These are phyloP conservation scores for Scaptomyza pallida DNA, from an alignment of 1,140 invertebrate genomes.

Conservation along the genomic window DNA sequence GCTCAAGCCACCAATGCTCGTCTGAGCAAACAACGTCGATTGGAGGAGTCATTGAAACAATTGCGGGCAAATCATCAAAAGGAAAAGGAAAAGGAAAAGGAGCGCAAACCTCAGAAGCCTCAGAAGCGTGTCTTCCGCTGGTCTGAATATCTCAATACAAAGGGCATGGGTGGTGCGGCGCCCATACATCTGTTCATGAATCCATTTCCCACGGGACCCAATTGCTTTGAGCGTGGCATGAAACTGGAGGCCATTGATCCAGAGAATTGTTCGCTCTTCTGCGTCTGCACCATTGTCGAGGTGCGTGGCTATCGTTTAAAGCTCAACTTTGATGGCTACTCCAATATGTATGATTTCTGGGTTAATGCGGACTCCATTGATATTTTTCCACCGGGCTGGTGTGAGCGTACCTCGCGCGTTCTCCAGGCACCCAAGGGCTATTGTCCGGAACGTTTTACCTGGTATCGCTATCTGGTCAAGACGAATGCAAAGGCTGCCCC, in stretches of 20 bases:
- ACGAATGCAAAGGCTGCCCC: constrained; percentile 91
- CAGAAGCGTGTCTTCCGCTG: constrained; percentile 63
- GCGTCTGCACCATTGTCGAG: constrained; percentile 94
- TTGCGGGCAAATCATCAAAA: no score
- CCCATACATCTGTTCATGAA: constrained; percentile 92
- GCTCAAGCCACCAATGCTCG: not conserved
- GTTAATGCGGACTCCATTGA: constrained; percentile 94
- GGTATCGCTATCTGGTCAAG: constrained; percentile 93
- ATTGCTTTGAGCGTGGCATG: constrained; percentile 93
- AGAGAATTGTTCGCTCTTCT: constrained; percentile 94
- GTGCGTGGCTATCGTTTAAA: constrained; percentile 92
- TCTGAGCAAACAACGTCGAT: constrained; percentile 43
- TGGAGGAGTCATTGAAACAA: constrained; percentile 12
- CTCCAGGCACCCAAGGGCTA: constrained; percentile 91
- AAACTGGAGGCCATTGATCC: constrained; percentile 97
- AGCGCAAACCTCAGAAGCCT: not conserved
- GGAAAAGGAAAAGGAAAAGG: not conserved
- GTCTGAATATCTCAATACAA: constrained; percentile 63
- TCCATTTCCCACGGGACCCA: constrained; percentile 89
- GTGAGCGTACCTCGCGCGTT: constrained; percentile 90
- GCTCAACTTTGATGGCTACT: constrained; percentile 96
- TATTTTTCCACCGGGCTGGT: constrained; percentile 97
- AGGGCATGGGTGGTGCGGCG: constrained; percentile 83
- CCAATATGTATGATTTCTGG: constrained; percentile 97
- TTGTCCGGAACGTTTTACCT: constrained; percentile 89